Evolutionary conservation across 1,140 invertebrate genomes (phyloP).

Genomic region (Papilio aristodemus): DNA sequence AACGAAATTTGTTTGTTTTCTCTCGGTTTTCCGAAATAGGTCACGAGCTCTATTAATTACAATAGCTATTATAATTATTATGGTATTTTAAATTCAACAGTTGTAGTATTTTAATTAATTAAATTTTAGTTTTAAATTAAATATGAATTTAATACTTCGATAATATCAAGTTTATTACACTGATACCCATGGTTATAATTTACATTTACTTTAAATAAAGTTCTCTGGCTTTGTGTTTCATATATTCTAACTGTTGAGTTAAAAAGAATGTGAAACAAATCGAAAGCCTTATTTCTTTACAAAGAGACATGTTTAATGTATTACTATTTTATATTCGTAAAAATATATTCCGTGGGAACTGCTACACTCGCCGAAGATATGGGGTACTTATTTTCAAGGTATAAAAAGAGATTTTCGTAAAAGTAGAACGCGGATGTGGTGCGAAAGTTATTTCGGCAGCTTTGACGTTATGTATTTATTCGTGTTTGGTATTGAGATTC

Average conservation of each 20-base stretch:
- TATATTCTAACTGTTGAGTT: too few species aligned
- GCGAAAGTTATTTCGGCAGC: constrained; percentile 14
- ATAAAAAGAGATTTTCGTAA: constrained; percentile 16
- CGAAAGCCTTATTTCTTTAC: not conserved
- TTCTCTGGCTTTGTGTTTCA: too few species aligned
- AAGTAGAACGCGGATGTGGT: constrained; percentile 7
- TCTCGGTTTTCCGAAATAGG: not conserved
- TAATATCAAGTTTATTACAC: too few species aligned
- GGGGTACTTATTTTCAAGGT: constrained; percentile 7
- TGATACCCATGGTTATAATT: too few species aligned
- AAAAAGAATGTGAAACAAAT: not conserved
- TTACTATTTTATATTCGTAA: constrained; percentile 9
- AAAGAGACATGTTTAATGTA: not conserved
- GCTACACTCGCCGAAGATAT: not conserved
- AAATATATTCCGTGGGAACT: constrained; percentile 7
- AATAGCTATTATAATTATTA: too few species aligned
- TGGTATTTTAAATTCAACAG: too few species aligned
- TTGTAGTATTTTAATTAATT: too few species aligned
- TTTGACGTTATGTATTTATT: constrained; percentile 13
- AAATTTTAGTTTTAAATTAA: too few species aligned
- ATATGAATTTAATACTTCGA: too few species aligned
- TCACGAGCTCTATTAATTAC: too few species aligned
- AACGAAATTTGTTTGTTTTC: not conserved
- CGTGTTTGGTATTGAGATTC: not conserved
- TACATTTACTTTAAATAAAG: too few species aligned